phyloP scores from a whole-genome alignment of 2,113 vertebrate genomes.

The Otolemur garnettii region DNA sequence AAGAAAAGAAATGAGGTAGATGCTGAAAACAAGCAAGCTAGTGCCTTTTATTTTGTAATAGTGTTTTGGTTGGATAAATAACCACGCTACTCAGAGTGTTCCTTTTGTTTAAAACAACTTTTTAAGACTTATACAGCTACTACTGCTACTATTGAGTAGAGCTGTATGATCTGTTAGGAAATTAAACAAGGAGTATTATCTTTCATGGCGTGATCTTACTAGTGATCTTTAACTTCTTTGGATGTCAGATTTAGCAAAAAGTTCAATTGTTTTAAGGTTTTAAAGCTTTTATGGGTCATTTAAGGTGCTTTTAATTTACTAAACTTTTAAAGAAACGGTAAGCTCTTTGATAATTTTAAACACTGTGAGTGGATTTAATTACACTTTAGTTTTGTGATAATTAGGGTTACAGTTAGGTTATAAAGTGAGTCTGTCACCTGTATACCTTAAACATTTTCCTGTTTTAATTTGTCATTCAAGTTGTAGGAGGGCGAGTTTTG shows the following conservation, averaged over 20 bases:
- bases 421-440: conserved; percentile 25
- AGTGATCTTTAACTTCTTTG: conserved; percentile 17
- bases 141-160: background rate
- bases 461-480: conserved; percentile 43
- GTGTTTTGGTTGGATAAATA: conserved; percentile 36
- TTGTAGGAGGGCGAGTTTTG: conserved; percentile 34
- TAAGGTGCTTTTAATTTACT: conserved; percentile 36
- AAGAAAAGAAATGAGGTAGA: conserved; percentile 49
- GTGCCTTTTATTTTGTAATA: conserved; percentile 38
- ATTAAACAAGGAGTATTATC: conserved; percentile 34
- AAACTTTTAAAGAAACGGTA: conserved; percentile 14
- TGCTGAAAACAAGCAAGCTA: background rate
- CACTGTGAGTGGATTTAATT: conserved; percentile 52
- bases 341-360: conserved; percentile 36
- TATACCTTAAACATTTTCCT: conserved; percentile 21
- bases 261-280: background rate
- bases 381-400: conserved; percentile 37
- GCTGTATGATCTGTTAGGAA: conserved; percentile 22
- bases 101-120: conserved; percentile 27
- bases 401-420: conserved; percentile 43
- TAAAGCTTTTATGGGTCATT: conserved; percentile 24
- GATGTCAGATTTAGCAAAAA: conserved; percentile 10
- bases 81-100: background rate
- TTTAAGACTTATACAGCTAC: background rate
- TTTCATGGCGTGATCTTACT: background rate